Conservation (phyloP, 2,888 invertebrate genomes). For the Thysanoteuthis rhombus region DNA sequence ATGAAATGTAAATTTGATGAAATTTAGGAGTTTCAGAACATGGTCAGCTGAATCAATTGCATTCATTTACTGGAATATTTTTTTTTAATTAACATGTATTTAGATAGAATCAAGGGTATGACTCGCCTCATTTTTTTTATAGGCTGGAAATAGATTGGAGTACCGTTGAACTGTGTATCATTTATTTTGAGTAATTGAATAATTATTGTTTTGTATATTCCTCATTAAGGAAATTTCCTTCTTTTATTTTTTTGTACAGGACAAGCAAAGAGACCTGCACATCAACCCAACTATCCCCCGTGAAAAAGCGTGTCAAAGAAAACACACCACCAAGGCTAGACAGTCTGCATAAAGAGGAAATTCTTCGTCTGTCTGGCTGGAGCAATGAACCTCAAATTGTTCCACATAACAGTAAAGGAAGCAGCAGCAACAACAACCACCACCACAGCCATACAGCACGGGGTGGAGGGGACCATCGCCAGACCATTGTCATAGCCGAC, state of each 20-base stretch:
- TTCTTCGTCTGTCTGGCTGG: slow-evolving; percentile 40
- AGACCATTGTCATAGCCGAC: slow-evolving; percentile 93
- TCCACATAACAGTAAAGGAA: slow-evolving; percentile 24
- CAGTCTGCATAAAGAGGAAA: slow-evolving; percentile 38
- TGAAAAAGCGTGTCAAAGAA: slow-evolving; percentile 96
- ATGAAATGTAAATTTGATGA: neutral
- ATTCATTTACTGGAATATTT: too few relatives aligned
- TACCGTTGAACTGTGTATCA: neutral
- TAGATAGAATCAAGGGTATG: too few relatives aligned
- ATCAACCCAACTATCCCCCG: slow-evolving; percentile 87
- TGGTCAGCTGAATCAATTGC: neutral
- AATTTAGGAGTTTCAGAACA: neutral
- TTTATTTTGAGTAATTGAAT: neutral
- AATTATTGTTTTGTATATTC: neutral
- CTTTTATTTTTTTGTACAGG: slow-evolving; percentile 61
- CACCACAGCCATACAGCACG: slow-evolving; percentile 29
- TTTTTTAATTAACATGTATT: too few relatives aligned
- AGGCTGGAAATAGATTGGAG: too few relatives aligned
- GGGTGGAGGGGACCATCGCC: slow-evolving; percentile 70
- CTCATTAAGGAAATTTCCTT: neutral
- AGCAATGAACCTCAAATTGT: slow-evolving; percentile 33
- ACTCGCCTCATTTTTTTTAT: too few relatives aligned
- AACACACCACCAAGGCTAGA: slow-evolving; percentile 80
- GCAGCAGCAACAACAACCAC: slow-evolving; percentile 35
- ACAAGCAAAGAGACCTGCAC: slow-evolving; percentile 53